Evolutionary conservation across 2,797 vertebrate species (phyloP), one percentile per base, ranked within the genome.

Genomic region (Aphelocoma californica): DNA sequence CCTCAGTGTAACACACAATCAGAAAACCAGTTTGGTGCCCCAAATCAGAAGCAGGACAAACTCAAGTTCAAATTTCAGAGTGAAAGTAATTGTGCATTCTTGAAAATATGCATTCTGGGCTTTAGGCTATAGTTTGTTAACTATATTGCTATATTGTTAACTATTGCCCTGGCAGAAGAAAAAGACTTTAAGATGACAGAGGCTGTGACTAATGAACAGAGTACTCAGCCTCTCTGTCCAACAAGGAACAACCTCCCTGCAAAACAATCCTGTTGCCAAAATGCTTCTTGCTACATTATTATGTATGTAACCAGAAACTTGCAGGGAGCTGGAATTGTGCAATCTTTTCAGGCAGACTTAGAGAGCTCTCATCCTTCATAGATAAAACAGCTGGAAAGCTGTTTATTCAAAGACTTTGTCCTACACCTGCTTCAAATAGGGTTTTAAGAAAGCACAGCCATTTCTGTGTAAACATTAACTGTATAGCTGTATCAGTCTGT

Each of bases 301-400:
- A 64, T n/a, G 16, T 78, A 29, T 3, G 1, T 44, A 80, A 82
- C 19, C n/a, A 85, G 45, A 61, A 45, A 31, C 38, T 81, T 74
- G 61, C 65, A 81, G 32, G 34, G 80, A 92, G 61, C 71, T 96
- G 82, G 69, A 93, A n/a, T 77, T 81, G 72, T 86, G 88, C 60
- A 93, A 8, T 86, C 53, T 56, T 81, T 85, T 44, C 14, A 29
- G 34, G 42, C 66, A 81, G 73, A 36, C 54, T 65, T 61, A 48
- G 18, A 72, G 56, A 86, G 24, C 9, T 92, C 44, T 71, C 48
- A 17, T 84, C 31, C 10, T 85, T 84, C 42, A n/a, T 0, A 48
- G 47, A 48, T 25, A 60, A 78, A 86, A 51, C 10, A 56, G 21
- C 15, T 77, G 60, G 19, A 56, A 84, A 51, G 20, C 50, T 69